phyloP scores from a whole-genome alignment of 2,113 vertebrate genomes.

The Gulo gulo region DNA sequence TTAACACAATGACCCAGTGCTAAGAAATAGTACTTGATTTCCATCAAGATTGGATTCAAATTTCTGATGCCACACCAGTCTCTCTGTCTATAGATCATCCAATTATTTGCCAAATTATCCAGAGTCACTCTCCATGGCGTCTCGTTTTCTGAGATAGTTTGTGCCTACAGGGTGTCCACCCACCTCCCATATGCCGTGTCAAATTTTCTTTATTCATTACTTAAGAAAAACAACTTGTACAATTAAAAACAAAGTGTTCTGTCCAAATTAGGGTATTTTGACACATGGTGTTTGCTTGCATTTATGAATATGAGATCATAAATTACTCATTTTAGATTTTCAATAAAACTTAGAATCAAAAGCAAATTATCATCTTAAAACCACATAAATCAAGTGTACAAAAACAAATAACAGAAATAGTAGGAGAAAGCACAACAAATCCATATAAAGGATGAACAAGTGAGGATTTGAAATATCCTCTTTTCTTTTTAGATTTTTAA shows the following conservation, averaged over 20 bases:
- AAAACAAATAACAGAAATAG: not conserved
- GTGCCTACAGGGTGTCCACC: not conserved
- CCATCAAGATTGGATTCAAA: not conserved
- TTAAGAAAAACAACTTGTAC: conserved; percentile 54
- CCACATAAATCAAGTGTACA: not conserved
- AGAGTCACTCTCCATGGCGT: not conserved
- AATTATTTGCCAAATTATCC: not conserved
- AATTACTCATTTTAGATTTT: not conserved
- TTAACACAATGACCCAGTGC: not conserved
- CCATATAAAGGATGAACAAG: not conserved
- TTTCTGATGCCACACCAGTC: not conserved
- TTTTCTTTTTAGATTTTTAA: not conserved
- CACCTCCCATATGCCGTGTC: conserved; percentile 49
- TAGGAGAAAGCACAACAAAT: not conserved
- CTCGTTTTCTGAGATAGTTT: not conserved
- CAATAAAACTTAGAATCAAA: not conserved
- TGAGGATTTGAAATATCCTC: not conserved
- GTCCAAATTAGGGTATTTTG: conserved; percentile 49
- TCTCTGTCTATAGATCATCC: not conserved
- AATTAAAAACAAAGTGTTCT: conserved; percentile 65
- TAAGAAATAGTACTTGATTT: not conserved
- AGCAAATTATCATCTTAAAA: not conserved
- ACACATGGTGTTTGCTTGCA: conserved; percentile 56
- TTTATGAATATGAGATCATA: conserved; percentile 39
- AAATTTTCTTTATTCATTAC: conserved; percentile 34